A percentile compares a stretch with the other conserved stretches of the same genome.
phyloP scores from a whole-genome alignment of 2,113 vertebrate species.

The Sylvia atricapilla region DNA sequence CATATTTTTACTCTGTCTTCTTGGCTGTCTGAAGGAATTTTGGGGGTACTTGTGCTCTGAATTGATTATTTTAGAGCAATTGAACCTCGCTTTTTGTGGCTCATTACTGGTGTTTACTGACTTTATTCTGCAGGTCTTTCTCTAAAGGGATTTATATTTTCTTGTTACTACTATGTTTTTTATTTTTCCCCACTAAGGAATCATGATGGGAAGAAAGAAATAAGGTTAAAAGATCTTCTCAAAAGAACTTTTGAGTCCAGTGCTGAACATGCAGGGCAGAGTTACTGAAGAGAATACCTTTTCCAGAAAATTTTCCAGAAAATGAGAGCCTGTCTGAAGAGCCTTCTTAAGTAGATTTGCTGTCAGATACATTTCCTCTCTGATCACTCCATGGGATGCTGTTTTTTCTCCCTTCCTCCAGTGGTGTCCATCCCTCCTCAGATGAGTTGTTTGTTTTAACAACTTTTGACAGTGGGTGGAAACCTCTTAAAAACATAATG shows the following conservation, averaged over 20 bases:
- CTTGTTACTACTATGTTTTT: not conserved
- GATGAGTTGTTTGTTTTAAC: not conserved
- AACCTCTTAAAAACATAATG: not conserved
- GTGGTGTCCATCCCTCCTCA: not conserved
- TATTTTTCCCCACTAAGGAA: not conserved
- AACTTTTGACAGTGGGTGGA: not conserved
- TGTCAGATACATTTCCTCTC: not conserved
- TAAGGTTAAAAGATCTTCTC: not conserved
- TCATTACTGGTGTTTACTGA: not conserved
- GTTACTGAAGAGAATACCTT: not conserved
- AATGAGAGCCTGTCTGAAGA: not conserved
- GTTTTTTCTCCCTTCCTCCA: not conserved
- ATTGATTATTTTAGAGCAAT: not conserved
- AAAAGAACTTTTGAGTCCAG: not conserved
- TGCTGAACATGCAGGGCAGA: not conserved
- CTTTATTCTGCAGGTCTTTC: not conserved
- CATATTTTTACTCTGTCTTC: not conserved
- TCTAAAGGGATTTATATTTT: not conserved
- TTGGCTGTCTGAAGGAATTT: not conserved
- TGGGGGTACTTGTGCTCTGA: not conserved
- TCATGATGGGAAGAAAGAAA: not conserved
- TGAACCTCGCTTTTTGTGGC: not conserved
- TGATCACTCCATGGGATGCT: rapidly evolving
- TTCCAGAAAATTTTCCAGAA: not conserved
- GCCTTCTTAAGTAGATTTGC: not conserved